Conservation (phyloP, 2,113 vertebrate genomes). For the Columba livia region DNA sequence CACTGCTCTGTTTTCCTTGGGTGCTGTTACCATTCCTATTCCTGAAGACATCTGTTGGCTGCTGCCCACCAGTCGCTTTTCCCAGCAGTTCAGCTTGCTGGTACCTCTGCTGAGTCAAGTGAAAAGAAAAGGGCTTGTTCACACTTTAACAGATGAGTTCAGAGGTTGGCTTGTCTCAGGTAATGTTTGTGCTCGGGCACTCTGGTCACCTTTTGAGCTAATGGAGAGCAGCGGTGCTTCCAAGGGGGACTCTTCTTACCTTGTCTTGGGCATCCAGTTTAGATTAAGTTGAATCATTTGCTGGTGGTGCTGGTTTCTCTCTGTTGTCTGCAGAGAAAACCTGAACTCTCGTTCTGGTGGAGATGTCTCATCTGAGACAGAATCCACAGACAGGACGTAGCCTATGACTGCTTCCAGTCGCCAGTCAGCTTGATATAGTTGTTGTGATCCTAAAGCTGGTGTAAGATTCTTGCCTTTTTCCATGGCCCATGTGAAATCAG, state of each 20-base stretch:
- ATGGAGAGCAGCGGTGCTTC: not conserved
- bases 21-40: not conserved
- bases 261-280: not conserved
- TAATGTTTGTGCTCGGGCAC: not conserved
- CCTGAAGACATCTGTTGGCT: not conserved
- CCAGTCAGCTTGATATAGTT: not conserved
- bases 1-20: not conserved
- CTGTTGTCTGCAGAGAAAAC: not conserved
- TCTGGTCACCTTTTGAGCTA: not conserved
- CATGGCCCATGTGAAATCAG: not conserved
- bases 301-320: not conserved
- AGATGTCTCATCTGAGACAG: not conserved
- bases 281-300: not conserved
- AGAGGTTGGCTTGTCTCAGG: not conserved
- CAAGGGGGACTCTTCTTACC: not conserved
- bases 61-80: not conserved
- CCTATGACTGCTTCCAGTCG: not conserved
- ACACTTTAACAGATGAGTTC: not conserved
- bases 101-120: not conserved
- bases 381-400: rapidly evolving
- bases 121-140: not conserved
- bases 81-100: not conserved
- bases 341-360: not conserved
- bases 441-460: not conserved
- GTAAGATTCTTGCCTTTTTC: not conserved